These are phyloP conservation scores for Criorhina ranunculi DNA, from an alignment of 2,888 invertebrate genomes.

Conservation along the genomic window DNA sequence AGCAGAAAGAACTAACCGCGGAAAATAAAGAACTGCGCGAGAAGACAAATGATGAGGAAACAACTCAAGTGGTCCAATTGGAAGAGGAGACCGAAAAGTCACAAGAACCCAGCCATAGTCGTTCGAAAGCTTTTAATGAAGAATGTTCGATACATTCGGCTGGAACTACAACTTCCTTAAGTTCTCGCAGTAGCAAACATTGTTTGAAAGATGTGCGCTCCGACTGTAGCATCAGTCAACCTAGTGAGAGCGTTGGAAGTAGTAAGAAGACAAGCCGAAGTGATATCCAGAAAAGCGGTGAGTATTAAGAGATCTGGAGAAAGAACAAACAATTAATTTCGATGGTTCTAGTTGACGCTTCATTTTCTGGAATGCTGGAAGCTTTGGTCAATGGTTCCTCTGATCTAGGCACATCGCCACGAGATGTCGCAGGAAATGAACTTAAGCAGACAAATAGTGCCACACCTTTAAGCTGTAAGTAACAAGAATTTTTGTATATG, in stretches of 20 bases:
- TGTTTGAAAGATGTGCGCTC: slow-evolving; percentile 32
- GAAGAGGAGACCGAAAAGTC: slow-evolving; percentile 43
- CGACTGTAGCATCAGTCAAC: slow-evolving; percentile 18
- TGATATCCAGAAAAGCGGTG: slow-evolving; percentile 71
- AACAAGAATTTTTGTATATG: not conserved
- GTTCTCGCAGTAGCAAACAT: slow-evolving; percentile 9
- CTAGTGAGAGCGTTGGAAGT: slow-evolving; percentile 20
- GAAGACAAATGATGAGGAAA: slow-evolving; percentile 37
- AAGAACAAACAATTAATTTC: not conserved
- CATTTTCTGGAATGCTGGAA: slow-evolving; percentile 76
- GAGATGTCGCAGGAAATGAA: slow-evolving; percentile 33
- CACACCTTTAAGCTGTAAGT: slow-evolving; percentile 65
- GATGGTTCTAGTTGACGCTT: slow-evolving; percentile 69
- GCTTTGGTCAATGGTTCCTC: slow-evolving; percentile 68
- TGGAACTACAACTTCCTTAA: slow-evolving; percentile 7
- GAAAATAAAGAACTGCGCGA: slow-evolving; percentile 86
- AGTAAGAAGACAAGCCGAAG: slow-evolving; percentile 56
- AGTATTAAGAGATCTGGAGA: not conserved
- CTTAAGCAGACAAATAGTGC: slow-evolving; percentile 50
- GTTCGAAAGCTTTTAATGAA: slow-evolving; percentile 20
- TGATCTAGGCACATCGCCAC: slow-evolving; percentile 47
- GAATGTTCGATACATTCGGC: not conserved
- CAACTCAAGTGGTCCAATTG: slow-evolving; percentile 29
- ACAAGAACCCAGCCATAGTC: slow-evolving; percentile 34
- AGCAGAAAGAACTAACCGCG: slow-evolving; percentile 91